phyloP scores from a whole-genome alignment of 2,113 vertebrate genomes.

The Paratilapia polleni region DNA sequence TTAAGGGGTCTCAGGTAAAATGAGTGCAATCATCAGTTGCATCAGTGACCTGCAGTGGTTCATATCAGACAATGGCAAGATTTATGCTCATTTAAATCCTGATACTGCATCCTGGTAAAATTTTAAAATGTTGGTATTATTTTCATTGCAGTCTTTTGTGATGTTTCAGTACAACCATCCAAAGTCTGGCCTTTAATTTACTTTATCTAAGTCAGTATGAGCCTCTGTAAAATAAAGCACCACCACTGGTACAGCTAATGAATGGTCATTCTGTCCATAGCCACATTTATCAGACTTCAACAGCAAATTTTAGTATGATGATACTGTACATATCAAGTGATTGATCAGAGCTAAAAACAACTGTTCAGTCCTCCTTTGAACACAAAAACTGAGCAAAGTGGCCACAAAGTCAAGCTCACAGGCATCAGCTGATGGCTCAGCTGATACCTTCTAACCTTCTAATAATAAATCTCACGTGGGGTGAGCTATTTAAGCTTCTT shows the following conservation, averaged over 20 bases:
- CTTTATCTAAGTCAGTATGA: accelerated
- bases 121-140: accelerated
- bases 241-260: background rate
- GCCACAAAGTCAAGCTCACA: too few relatives aligned
- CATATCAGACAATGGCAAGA: too few relatives aligned
- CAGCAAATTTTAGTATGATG: background rate
- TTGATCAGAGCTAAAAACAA: accelerated
- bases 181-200: background rate
- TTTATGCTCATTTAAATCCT: too few relatives aligned
- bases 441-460: background rate
- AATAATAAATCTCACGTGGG: background rate
- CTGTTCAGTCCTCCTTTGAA: too few relatives aligned
- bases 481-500: background rate
- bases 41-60: too few relatives aligned
- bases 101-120: too few relatives aligned
- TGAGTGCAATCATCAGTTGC: too few relatives aligned
- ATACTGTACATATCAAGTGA: background rate
- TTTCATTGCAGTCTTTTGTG: background rate
- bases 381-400: too few relatives aligned
- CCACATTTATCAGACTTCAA: background rate
- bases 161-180: background rate
- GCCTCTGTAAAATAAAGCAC: background rate
- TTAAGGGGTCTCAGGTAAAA: too few relatives aligned
- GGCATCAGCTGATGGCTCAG: too few relatives aligned
- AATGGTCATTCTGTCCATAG: background rate